A percentile compares a stretch with the other conserved stretches of the same genome.
Evolutionary conservation across 2,888 invertebrate species (phyloP).

Genomic region (Agonopterix arenella): DNA sequence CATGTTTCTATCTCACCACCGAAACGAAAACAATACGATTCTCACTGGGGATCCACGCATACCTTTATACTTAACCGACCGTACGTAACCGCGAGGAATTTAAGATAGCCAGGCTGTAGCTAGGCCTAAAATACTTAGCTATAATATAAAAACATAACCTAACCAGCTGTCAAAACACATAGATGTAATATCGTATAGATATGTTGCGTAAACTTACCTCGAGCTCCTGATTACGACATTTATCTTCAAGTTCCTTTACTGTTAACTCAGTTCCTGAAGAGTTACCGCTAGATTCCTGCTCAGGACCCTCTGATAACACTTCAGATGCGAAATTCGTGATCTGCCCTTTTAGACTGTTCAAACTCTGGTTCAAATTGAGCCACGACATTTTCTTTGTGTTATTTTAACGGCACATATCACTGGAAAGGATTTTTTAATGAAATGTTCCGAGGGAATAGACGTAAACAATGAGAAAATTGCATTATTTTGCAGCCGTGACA

Average conservation of each 20-base stretch:
- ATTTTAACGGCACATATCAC: slow-evolving; percentile 48
- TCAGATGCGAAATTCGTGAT: slow-evolving; percentile 92
- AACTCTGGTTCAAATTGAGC: slow-evolving; percentile 81
- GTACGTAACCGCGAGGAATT: too few species aligned
- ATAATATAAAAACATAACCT: slow-evolving; percentile 64
- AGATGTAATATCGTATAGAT: slow-evolving; percentile 6
- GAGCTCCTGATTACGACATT: slow-evolving; percentile 76
- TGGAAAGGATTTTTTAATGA: slow-evolving; percentile 25
- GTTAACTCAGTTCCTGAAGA: slow-evolving; percentile 28
- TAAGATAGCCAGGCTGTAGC: too few species aligned
- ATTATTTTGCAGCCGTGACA: slow-evolving; percentile 67
- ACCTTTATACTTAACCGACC: too few species aligned
- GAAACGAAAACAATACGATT: too few species aligned
- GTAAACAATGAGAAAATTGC: slow-evolving; percentile 66
- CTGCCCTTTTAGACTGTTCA: slow-evolving; percentile 88
- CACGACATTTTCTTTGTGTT: slow-evolving; percentile 76
- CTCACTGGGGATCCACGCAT: too few species aligned
- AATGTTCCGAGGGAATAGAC: slow-evolving; percentile 31
- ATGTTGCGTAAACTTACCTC: slow-evolving; percentile 69
- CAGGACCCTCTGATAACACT: slow-evolving; percentile 86
- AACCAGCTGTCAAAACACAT: slow-evolving; percentile 41
- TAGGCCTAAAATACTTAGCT: too few species aligned
- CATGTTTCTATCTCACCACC: too few species aligned
- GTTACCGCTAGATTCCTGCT: slow-evolving; percentile 53
- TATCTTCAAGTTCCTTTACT: slow-evolving; percentile 71